phyloP scores from a whole-genome alignment of 1,140 invertebrate genomes.

The Nixonia krombeini region DNA sequence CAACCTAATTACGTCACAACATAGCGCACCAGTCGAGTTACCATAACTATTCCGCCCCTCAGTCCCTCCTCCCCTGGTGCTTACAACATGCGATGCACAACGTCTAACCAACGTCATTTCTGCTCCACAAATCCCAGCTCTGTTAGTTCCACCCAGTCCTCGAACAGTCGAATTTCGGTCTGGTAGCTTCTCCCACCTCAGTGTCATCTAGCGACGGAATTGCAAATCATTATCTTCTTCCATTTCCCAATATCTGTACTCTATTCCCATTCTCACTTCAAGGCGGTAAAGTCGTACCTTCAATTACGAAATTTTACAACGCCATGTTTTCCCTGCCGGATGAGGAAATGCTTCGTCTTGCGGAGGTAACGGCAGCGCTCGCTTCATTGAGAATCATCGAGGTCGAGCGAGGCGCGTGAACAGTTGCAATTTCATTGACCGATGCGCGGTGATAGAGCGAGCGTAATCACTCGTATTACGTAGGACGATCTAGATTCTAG shows the following conservation, averaged over 20 bases:
- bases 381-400: no score
- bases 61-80: conserved; percentile 22
- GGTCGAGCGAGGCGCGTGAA: not conserved
- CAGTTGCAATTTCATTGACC: not conserved
- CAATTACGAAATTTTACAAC: no score
- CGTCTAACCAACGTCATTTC: conserved; percentile 16
- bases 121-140: not conserved
- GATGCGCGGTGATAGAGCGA: not conserved
- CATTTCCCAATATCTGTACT: no score
- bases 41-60: conserved; percentile 19
- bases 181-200: not conserved
- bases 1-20: conserved; percentile 72
- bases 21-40: conserved; percentile 56
- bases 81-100: not conserved
- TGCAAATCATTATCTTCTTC: no score
- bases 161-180: conserved; percentile 36
- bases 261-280: no score
- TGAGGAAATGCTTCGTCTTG: no score
- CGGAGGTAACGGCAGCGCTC: no score
- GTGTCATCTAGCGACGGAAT: no score
- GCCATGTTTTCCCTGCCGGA: no score
- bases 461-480: not conserved
- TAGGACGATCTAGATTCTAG: not conserved
- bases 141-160: not conserved
- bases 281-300: no score